phyloP scores from a whole-genome alignment of 2,113 vertebrate species.

The Panthera uncia region DNA sequence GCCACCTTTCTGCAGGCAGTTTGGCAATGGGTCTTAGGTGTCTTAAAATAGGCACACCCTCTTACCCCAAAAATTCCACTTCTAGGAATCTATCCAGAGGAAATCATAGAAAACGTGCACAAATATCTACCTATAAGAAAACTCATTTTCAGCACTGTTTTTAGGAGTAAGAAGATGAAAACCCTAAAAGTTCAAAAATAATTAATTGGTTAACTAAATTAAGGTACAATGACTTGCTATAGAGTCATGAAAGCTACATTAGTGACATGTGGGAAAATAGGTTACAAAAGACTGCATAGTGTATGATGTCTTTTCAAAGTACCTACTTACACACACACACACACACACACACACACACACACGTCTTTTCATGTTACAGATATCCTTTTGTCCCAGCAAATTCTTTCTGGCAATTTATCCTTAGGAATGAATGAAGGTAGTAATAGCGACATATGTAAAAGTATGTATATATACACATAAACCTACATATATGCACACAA shows the following conservation, averaged over 20 bases:
- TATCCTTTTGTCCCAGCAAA: background rate
- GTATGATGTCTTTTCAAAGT: background rate
- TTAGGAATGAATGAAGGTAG: background rate
- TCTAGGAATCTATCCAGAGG: background rate
- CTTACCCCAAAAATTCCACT: conserved; percentile 13
- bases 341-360: background rate
- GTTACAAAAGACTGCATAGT: background rate
- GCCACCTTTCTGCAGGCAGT: background rate
- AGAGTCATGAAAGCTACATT: background rate
- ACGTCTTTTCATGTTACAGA: background rate
- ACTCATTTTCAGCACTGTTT: conserved; percentile 9
- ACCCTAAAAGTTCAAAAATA: background rate
- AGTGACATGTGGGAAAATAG: background rate
- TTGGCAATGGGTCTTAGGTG: background rate
- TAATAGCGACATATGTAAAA: background rate
- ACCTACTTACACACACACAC: background rate
- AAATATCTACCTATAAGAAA: conserved; percentile 49
- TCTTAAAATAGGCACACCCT: background rate
- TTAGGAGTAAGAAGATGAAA: conserved; percentile 11
- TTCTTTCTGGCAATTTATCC: conserved; percentile 5
- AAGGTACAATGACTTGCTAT: background rate
- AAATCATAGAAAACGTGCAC: conserved; percentile 17
- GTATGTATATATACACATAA: background rate
- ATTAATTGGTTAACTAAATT: conserved; percentile 28
- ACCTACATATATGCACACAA: background rate